phyloP scores from a whole-genome alignment of 2,888 invertebrate genomes.

The Agrilus mali region DNA sequence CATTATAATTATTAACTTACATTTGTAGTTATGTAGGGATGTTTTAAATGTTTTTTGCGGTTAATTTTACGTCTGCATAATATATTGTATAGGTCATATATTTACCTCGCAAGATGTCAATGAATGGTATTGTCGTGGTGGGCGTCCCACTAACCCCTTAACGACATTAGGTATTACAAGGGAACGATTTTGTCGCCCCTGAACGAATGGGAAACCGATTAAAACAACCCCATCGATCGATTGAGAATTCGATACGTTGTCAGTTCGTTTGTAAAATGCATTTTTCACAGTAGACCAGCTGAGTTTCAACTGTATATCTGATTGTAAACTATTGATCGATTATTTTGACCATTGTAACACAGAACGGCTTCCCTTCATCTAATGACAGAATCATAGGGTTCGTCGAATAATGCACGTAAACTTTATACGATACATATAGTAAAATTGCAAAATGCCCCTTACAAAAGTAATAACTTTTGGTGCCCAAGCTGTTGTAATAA shows the following conservation, averaged over 20 bases:
- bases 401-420: too few species aligned
- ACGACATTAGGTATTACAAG: constrained; percentile 29
- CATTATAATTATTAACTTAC: too few species aligned
- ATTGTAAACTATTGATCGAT: constrained; percentile 1
- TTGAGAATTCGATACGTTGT: constrained; percentile 36
- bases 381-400: constrained; percentile 35
- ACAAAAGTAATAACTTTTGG: too few species aligned
- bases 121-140: constrained; percentile 27
- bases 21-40: too few species aligned
- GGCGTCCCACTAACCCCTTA: constrained; percentile 31
- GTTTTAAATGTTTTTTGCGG: too few species aligned
- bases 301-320: constrained; percentile 9
- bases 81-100: too few species aligned
- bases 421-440: too few species aligned
- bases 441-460: too few species aligned
- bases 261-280: constrained; percentile 32
- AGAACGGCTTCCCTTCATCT: constrained; percentile 24
- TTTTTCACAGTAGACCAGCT: constrained; percentile 21
- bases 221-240: constrained; percentile 34
- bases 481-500: too few species aligned
- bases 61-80: too few species aligned
- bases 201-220: constrained; percentile 30
- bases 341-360: constrained; percentile 10
- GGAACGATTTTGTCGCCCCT: constrained; percentile 28
- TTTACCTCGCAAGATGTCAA: not conserved